Conservation (phyloP, 2,797 vertebrate genomes). For the Alexandromys oeconomus region DNA sequence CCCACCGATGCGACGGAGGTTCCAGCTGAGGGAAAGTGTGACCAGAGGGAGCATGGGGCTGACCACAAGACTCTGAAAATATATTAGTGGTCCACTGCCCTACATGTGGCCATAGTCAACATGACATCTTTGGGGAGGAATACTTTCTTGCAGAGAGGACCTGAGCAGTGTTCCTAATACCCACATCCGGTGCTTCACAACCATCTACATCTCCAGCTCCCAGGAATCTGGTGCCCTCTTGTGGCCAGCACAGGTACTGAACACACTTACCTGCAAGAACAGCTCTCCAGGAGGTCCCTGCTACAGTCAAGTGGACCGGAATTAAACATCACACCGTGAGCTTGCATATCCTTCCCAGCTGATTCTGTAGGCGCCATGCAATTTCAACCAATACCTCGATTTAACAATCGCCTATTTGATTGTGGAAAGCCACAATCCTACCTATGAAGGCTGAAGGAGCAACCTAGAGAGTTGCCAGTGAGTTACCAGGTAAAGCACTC, state of each 20-base stretch:
- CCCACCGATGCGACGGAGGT: not conserved
- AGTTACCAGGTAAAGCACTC: accelerated
- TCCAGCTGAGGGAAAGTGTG: accelerated
- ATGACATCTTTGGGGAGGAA: too few species aligned
- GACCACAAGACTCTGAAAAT: not conserved
- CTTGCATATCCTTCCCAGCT: not conserved
- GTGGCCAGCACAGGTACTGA: not conserved
- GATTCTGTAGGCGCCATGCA: accelerated
- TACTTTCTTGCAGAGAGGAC: not conserved
- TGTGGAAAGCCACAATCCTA: not conserved
- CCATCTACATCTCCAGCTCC: not conserved
- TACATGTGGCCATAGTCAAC: not conserved
- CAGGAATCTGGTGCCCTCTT: not conserved
- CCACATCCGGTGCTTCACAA: not conserved
- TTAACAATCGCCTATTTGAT: not conserved
- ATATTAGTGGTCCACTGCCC: not conserved
- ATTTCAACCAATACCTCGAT: not conserved
- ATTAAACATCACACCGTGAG: not conserved
- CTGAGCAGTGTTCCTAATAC: not conserved
- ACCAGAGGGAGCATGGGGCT: too few species aligned
- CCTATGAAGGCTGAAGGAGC: not conserved
- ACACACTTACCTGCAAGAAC: not conserved
- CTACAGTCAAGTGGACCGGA: not conserved
- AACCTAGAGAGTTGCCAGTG: accelerated
- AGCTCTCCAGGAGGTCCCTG: too few species aligned